These are phyloP conservation scores for Notiomystis cincta DNA, from an alignment of 2,113 vertebrate species.

Conservation along the genomic window DNA sequence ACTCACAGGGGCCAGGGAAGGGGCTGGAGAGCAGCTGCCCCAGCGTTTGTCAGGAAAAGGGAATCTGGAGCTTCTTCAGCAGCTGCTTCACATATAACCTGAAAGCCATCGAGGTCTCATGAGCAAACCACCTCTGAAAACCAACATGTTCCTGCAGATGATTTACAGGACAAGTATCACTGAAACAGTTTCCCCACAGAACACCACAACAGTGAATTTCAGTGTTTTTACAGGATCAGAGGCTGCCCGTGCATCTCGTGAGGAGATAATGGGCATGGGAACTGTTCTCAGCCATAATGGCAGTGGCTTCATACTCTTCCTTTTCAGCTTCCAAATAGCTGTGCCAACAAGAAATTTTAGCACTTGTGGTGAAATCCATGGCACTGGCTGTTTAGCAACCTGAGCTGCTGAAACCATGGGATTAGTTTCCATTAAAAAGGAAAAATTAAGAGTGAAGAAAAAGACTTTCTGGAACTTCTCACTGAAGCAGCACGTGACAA, in stretches of 20 bases:
- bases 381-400: background rate
- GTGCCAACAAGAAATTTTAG: background rate
- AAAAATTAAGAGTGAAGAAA: background rate
- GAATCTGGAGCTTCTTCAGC: background rate
- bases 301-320: background rate
- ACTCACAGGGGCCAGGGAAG: background rate
- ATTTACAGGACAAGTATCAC: background rate
- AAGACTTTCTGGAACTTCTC: background rate
- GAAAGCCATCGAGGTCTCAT: background rate
- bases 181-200: background rate
- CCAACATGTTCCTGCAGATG: background rate
- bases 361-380: rapidly evolving
- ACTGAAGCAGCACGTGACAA: background rate
- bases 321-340: background rate
- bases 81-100: background rate
- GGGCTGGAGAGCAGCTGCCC: background rate
- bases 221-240: background rate
- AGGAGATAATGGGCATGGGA: background rate
- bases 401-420: background rate
- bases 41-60: background rate
- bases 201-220: background rate
- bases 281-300: background rate
- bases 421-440: background rate
- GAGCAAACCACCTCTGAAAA: background rate
- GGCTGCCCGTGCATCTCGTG: background rate